Conservation (phyloP, 2,113 vertebrate species). For the Gnathonemus echidnorhynchus region DNA sequence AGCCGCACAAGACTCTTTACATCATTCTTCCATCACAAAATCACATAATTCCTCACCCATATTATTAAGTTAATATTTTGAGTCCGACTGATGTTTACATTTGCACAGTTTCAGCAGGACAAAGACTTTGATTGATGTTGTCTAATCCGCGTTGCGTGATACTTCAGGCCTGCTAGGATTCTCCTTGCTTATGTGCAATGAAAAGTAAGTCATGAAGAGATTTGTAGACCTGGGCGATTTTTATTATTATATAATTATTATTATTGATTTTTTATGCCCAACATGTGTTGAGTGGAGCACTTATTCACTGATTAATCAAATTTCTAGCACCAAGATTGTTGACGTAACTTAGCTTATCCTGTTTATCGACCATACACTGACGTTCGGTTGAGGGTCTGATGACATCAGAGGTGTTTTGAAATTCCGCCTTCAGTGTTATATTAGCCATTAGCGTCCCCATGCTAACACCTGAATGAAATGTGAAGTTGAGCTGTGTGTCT, state of each 20-base stretch:
- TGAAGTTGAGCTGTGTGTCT: neutral
- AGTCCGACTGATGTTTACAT: neutral
- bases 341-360: neutral
- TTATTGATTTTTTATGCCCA: neutral
- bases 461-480: neutral
- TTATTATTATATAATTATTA: too few species aligned
- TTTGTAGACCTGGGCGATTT: neutral
- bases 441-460: neutral
- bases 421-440: neutral
- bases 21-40: neutral
- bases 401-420: neutral
- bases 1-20: neutral
- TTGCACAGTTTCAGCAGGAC: neutral
- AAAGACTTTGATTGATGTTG: neutral
- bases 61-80: neutral
- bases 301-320: neutral
- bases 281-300: neutral
- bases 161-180: neutral
- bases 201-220: neutral
- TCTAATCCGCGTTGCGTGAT: neutral
- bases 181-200: neutral
- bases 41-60: neutral
- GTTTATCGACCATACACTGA: neutral
- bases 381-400: neutral
- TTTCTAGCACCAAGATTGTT: neutral